Conservation (phyloP, 1,140 invertebrate species). For the Ridgeia piscesae region DNA sequence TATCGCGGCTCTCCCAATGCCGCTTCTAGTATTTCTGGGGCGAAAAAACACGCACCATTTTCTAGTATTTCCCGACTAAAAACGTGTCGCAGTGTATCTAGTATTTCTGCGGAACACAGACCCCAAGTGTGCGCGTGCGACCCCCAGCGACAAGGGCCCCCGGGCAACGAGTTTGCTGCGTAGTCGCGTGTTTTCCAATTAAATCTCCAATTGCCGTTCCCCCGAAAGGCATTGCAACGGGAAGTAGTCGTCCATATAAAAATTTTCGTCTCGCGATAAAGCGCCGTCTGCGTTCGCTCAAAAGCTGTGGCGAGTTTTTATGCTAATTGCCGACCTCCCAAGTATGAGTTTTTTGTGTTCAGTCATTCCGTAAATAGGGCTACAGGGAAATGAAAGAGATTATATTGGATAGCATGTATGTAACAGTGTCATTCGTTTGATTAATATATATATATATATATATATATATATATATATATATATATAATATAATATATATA, state of each 20-base stretch:
- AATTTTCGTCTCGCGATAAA: not conserved
- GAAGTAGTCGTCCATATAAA: not conserved
- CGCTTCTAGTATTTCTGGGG: not conserved
- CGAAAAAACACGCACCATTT: not conserved
- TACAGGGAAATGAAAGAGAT: no score
- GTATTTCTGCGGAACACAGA: not conserved
- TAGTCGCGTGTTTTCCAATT: not conserved
- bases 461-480: no score
- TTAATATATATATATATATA: no score
- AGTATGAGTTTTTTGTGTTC: no score
- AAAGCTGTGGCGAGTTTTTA: not conserved
- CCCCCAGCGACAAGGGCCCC: not conserved
- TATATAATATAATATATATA: no score
- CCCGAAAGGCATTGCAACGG: not conserved
- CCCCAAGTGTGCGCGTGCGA: not conserved
- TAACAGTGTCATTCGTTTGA: no score
- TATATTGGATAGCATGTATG: no score
- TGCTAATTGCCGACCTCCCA: no score
- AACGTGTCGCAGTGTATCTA: not conserved
- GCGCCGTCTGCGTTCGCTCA: not conserved
- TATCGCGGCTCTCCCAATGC: not conserved
- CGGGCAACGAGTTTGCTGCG: not conserved
- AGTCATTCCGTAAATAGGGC: no score
- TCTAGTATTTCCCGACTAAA: not conserved
- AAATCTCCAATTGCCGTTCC: not conserved